These are phyloP conservation scores for Tarsius wallacei DNA, from an alignment of 2,797 vertebrate genomes.

Conservation along the genomic window DNA sequence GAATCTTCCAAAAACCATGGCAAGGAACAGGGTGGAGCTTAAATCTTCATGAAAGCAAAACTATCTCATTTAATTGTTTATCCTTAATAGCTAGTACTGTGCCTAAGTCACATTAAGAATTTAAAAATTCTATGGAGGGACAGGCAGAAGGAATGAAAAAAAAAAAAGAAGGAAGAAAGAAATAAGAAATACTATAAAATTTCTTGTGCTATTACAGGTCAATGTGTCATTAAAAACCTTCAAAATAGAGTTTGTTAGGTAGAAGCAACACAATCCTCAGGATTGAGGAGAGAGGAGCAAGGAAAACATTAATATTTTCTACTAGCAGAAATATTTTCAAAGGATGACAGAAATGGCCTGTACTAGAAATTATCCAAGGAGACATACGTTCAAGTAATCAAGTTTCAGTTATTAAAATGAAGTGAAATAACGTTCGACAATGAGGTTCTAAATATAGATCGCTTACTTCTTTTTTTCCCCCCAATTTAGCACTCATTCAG, in stretches of 20 bases:
- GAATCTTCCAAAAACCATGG: not conserved
- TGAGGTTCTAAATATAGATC: not conserved
- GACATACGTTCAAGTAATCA: not conserved
- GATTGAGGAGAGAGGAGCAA: not conserved
- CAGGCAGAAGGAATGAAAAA: not conserved
- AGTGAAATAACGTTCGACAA: not conserved
- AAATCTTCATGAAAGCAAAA: not conserved
- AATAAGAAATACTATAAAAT: not conserved
- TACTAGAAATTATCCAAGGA: not conserved
- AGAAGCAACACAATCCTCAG: not conserved
- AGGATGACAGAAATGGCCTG: not conserved
- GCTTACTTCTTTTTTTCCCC: not conserved
- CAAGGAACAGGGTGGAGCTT: not conserved
- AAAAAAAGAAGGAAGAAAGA: not conserved
- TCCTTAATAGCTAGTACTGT: not conserved
- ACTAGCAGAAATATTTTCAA: not conserved
- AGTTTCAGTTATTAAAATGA: not conserved
- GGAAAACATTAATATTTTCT: not conserved
- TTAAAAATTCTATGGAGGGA: not conserved
- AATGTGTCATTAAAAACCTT: not conserved
- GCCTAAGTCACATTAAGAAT: not conserved
- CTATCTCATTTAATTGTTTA: not conserved
- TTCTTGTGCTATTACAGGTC: not conserved
- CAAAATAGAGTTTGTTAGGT: not conserved
- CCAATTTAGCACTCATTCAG: not conserved